phyloP scores from a whole-genome alignment of 2,113 vertebrate genomes.

The Acrocephalus arundinaceus region DNA sequence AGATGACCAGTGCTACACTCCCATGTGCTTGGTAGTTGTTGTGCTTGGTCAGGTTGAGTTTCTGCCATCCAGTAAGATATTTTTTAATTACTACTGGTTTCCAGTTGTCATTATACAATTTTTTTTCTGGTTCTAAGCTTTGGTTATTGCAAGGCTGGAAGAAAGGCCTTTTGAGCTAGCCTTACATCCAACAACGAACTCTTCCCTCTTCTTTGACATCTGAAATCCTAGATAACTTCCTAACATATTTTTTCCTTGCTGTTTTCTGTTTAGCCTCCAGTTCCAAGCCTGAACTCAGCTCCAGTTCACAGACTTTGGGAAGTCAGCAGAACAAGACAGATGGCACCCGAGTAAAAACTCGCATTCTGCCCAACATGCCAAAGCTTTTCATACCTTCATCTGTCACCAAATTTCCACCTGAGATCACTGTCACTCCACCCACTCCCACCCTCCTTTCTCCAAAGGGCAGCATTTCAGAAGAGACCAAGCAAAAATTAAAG shows the following conservation, averaged over 20 bases:
- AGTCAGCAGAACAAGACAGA: constrained; percentile 80
- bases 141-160: not conserved
- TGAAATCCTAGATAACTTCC: constrained; percentile 16
- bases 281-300: constrained; percentile 74
- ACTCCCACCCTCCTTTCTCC: constrained; percentile 97
- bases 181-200: not conserved
- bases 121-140: not conserved
- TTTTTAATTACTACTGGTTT: not conserved
- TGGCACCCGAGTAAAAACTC: constrained; percentile 82
- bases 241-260: not conserved
- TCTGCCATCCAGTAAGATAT: not conserved
- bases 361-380: constrained; percentile 91
- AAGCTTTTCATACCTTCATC: constrained; percentile 96
- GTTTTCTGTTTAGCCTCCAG: constrained; percentile 69
- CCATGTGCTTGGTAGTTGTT: not conserved
- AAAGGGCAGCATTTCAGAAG: constrained; percentile 98
- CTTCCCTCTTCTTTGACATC: not conserved
- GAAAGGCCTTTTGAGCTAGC: not conserved
- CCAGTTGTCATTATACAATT: not conserved
- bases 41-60: not conserved
- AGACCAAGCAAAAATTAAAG: constrained; percentile 98
- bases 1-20: not conserved
- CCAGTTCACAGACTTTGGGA: constrained; percentile 67
- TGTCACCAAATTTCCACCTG: constrained; percentile 93
- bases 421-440: constrained; percentile 97